Conservation (phyloP, 2,888 invertebrate species). For the Catocala sponsa region DNA sequence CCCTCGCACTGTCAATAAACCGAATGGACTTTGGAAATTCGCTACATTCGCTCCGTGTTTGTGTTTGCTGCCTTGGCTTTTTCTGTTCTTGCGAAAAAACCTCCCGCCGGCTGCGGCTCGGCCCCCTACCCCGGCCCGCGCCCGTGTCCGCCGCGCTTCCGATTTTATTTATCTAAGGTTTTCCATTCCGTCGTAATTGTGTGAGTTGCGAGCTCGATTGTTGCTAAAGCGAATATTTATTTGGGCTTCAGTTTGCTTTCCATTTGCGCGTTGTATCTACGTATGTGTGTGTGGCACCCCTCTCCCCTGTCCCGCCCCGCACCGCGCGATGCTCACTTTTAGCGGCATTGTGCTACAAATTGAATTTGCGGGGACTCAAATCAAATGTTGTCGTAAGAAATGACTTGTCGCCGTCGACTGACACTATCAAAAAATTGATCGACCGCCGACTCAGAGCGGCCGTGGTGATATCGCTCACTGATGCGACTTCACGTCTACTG, state of each 20-base stretch:
- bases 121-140: constrained; percentile 31
- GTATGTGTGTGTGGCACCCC: constrained; percentile 15
- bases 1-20: constrained; percentile 81
- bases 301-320: constrained; percentile 3
- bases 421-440: constrained; percentile 87
- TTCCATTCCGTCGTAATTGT: constrained; percentile 85
- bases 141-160: constrained; percentile 67
- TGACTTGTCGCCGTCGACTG: constrained; percentile 78
- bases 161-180: constrained; percentile 87
- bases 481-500: constrained; percentile 16
- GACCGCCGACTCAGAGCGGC: constrained; percentile 46
- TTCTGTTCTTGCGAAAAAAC: constrained; percentile 69
- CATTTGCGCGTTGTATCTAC: constrained; percentile 56
- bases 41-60: constrained; percentile 84
- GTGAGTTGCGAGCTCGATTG: constrained; percentile 84
- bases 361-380: constrained; percentile 82
- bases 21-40: constrained; percentile 84
- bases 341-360: constrained; percentile 79
- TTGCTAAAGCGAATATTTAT: constrained; percentile 87
- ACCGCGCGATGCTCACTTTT: constrained; percentile 42
- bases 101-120: constrained; percentile 42
- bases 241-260: constrained; percentile 82
- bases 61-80: constrained; percentile 82
- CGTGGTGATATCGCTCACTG: constrained; percentile 11
- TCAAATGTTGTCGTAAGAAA: constrained; percentile 83